Conservation (phyloP, 2,113 vertebrate species). For the Ailurus styani region DNA sequence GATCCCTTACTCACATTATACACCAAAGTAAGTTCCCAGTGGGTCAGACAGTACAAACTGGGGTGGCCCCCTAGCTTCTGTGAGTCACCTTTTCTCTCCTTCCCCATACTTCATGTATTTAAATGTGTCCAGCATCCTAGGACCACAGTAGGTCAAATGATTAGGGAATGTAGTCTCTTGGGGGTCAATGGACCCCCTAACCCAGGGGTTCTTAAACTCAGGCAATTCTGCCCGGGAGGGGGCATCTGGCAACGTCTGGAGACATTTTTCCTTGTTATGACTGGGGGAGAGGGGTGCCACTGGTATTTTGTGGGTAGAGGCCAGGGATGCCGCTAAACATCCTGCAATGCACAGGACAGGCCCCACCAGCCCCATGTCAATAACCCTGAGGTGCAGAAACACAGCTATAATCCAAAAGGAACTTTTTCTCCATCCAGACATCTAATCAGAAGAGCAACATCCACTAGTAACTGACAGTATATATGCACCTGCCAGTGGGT, state of each 20-base stretch:
- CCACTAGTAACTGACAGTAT: background rate
- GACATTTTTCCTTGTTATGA: background rate
- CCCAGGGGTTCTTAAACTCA: background rate
- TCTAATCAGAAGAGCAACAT: background rate
- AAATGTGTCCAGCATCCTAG: background rate
- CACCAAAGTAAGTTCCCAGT: background rate
- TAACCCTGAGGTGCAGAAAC: background rate
- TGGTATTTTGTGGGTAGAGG: background rate
- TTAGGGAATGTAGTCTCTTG: background rate
- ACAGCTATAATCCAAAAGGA: background rate
- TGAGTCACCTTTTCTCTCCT: background rate
- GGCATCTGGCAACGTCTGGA: background rate
- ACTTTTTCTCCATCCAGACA: background rate
- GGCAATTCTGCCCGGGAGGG: background rate
- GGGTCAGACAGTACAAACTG: background rate
- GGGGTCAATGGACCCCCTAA: background rate
- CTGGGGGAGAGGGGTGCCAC: background rate
- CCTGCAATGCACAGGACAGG: background rate
- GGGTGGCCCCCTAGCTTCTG: background rate
- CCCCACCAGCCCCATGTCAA: background rate
- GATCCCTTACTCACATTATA: background rate
- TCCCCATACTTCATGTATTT: background rate
- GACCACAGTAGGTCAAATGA: background rate
- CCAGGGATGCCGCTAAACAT: background rate
- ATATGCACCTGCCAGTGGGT: background rate